Base-by-base conservation (phyloP, 2,113 vertebrate species). In the Seriola rivoliana region DNA sequence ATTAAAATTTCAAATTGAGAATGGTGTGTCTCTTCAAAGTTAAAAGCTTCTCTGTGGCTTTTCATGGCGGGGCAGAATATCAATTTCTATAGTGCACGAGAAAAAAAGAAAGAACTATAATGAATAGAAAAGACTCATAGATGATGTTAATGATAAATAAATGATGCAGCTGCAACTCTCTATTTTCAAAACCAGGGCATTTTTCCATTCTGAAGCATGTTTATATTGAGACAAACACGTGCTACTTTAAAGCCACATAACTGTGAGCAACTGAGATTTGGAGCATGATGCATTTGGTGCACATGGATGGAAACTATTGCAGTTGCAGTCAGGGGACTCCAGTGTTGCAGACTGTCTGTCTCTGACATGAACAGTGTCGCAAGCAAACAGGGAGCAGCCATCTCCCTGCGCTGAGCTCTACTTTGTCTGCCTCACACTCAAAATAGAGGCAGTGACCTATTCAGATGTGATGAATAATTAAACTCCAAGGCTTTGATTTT, bases 401-500 rank as follows among this genome's bases (percentile, higher is more conserved):
- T 91, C 86, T 85, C 83, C 69, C 76, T 34, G 65, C 77, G 50
- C 75, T 25, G 71, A 88, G 72, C 57, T 85, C 85, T 74, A 87
- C 88, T 86, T 86, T 82, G 85, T 88, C 91, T 90, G 85, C 83
- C 65, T 87, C 82, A 40, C 74, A 78, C 89, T 90, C 84, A 90
- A 92, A 93, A 91, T 89, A 92, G 89, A 93, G 86, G 75, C 86
- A 89, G 87, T 92, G 93, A 94, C 92, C 92, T 93, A 93, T 92
- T 94, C 93, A 94, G 80, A 91, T 74, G 76, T 63, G 76, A 90
- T 94, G 85, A 93, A 95, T 93, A 92, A 94, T 94, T 94, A 90
- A 95, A 90, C 65, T 78, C 66, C 3, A 1, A 87, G 84, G 83
- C 85, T 91, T 80, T 84, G 86, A 90, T 91, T 92, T 90, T 84